Conservation (phyloP, 92 coral and sea anemone genomes). For the Porites rus region DNA sequence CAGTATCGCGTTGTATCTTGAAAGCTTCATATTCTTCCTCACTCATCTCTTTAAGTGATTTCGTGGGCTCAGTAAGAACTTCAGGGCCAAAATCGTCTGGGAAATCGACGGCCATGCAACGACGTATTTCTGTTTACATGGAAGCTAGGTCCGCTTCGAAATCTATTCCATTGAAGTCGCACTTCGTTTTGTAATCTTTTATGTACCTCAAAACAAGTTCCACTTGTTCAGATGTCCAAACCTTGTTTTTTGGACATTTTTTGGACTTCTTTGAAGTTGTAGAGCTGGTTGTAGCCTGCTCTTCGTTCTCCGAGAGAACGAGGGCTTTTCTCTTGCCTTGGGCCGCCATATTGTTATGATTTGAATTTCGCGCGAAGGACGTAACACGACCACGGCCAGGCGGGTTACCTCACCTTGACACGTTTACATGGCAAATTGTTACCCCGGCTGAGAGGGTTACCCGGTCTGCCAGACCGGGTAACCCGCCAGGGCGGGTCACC, state of each 20-base stretch:
- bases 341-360: too few species aligned
- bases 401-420: too few species aligned
- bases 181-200: slow-evolving; percentile 44
- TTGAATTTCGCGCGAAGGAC: too few species aligned
- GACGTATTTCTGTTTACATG: slow-evolving; percentile 43
- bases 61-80: background rate
- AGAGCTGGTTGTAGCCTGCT: too few species aligned
- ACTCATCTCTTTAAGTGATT: slow-evolving; percentile 3
- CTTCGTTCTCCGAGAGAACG: too few species aligned
- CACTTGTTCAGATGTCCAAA: slow-evolving; percentile 16
- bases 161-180: slow-evolving; percentile 41
- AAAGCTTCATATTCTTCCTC: slow-evolving; percentile 21
- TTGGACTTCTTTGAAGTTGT: background rate
- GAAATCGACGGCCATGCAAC: slow-evolving; percentile 22
- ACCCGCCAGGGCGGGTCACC: too few species aligned
- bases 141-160: slow-evolving; percentile 53
- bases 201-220: slow-evolving; percentile 30
- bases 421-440: too few species aligned
- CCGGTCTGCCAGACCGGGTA: too few species aligned
- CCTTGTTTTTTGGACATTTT: too few species aligned
- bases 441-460: too few species aligned
- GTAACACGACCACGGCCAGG: too few species aligned
- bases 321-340: too few species aligned
- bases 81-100: slow-evolving; percentile 40
- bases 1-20: background rate